phyloP scores from a whole-genome alignment of 30 jellyfish, hydroid and myxozoan species.

The Chironex yamaguchii region DNA sequence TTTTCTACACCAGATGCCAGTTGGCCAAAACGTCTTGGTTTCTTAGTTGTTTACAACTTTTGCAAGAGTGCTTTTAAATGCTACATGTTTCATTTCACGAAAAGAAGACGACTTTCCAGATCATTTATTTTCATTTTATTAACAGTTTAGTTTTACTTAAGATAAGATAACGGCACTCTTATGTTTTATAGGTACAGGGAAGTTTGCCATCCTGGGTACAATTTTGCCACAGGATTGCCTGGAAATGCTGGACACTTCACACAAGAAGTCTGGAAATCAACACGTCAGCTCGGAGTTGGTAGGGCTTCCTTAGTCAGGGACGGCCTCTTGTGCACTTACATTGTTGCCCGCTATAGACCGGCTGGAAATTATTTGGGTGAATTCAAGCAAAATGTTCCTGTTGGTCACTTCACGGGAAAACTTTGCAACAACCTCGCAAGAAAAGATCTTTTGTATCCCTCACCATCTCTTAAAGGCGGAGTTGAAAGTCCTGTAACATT shows the following conservation, averaged over 20 bases:
- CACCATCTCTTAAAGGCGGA: conserved; percentile 20
- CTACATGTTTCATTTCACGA: too few relatives aligned
- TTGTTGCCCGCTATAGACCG: conserved; percentile 96
- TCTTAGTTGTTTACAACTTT: neutral
- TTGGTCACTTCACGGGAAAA: conserved; percentile 76
- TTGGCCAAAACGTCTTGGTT: neutral
- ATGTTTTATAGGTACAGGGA: conserved; percentile 97
- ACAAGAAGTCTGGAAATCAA: conserved; percentile 92
- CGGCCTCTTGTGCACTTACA: conserved; percentile 85
- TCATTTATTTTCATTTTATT: too few relatives aligned
- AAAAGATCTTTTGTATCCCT: conserved; percentile 4
- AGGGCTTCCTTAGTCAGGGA: conserved; percentile 86
- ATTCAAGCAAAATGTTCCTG: conserved; percentile 78
- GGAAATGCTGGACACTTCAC: conserved; percentile 92
- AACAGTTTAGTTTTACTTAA: too few relatives aligned
- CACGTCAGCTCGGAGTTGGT: conserved; percentile 86
- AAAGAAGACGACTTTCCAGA: too few relatives aligned
- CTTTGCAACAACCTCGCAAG: conserved; percentile 72
- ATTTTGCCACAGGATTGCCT: conserved; percentile 81
- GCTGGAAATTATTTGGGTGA: conserved; percentile 95
- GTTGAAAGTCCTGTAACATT: conserved; percentile 51
- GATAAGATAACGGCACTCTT: too few relatives aligned
- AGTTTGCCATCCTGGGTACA: conserved; percentile 94
- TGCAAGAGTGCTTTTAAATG: too few relatives aligned
- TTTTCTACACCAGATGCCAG: neutral